These are phyloP conservation scores for Archips xylosteana DNA, from an alignment of 2,888 invertebrate species.

Conservation along the genomic window DNA sequence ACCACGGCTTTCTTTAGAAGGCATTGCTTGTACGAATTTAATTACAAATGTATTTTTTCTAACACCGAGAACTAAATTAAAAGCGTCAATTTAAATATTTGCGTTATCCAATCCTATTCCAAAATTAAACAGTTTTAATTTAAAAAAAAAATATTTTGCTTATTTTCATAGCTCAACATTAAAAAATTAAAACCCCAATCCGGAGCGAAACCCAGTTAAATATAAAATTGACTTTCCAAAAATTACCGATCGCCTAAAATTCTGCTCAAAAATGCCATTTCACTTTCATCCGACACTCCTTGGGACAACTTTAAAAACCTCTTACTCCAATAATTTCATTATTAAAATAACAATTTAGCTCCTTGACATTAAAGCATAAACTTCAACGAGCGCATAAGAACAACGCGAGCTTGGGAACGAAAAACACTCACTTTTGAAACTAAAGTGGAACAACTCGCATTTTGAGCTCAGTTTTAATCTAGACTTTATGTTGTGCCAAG, in stretches of 20 bases:
- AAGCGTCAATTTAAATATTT: too few species aligned
- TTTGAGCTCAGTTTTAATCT: background rate
- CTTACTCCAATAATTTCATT: background rate
- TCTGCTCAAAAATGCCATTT: constrained; percentile 20
- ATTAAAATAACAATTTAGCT: background rate
- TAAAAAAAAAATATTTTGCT: too few species aligned
- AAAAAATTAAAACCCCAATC: background rate
- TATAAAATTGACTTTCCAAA: constrained; percentile 3
- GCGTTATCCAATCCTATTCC: too few species aligned
- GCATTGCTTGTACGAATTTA: too few species aligned
- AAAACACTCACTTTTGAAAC: background rate
- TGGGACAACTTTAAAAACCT: background rate
- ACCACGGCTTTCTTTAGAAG: too few species aligned
- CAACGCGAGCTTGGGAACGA: background rate
- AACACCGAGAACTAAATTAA: too few species aligned
- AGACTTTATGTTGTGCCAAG: background rate
- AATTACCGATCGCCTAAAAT: constrained; percentile 18
- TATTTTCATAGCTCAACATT: background rate
- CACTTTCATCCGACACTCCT: constrained; percentile 11
- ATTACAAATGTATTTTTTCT: too few species aligned
- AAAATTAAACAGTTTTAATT: too few species aligned
- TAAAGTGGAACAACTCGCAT: background rate
- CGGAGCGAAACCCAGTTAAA: constrained; percentile 8
- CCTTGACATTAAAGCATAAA: background rate
- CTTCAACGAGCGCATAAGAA: background rate